Percentiles rank a stretch among this genome's conserved stretches.
These are phyloP conservation scores for Piscicola geometra DNA, from an alignment of 2,888 invertebrate genomes.

Conservation along the genomic window DNA sequence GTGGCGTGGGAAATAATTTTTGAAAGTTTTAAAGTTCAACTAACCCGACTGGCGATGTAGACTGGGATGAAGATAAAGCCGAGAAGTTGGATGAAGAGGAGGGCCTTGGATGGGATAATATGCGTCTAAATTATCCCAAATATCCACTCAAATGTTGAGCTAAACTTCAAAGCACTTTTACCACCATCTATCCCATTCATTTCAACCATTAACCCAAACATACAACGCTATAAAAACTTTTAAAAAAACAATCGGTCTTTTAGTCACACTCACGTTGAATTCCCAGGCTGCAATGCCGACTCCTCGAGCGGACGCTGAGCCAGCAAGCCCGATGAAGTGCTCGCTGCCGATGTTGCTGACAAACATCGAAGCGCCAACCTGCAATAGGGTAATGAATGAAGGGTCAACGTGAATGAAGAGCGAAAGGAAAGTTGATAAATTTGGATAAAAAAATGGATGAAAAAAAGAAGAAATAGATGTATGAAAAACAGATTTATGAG, in stretches of 20 bases:
- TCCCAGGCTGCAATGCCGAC: constrained; percentile 60
- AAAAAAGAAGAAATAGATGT: too few relatives aligned
- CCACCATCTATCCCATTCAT: not conserved
- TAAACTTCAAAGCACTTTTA: too few relatives aligned
- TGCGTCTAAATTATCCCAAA: too few relatives aligned
- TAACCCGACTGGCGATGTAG: constrained; percentile 54
- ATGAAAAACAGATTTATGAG: too few relatives aligned
- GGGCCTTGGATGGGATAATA: constrained; percentile 53
- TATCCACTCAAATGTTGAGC: too few relatives aligned
- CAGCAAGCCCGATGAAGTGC: constrained; percentile 60
- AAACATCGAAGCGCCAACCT: constrained; percentile 60
- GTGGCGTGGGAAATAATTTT: too few relatives aligned
- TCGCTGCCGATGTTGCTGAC: constrained; percentile 60
- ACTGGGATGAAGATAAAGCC: constrained; percentile 59
- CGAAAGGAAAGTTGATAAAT: too few relatives aligned
- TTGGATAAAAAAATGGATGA: too few relatives aligned
- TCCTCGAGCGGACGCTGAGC: constrained; percentile 58
- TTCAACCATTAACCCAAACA: not conserved
- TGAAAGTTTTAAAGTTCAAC: too few relatives aligned
- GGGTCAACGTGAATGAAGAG: too few relatives aligned
- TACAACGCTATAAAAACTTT: not conserved
- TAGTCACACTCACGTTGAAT: constrained; percentile 57
- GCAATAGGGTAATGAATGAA: constrained; percentile 16
- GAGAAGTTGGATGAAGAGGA: constrained; percentile 57
- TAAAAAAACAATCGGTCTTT: not conserved